Conservation (phyloP, 2,888 invertebrate genomes). For the Nebria brevicollis region DNA sequence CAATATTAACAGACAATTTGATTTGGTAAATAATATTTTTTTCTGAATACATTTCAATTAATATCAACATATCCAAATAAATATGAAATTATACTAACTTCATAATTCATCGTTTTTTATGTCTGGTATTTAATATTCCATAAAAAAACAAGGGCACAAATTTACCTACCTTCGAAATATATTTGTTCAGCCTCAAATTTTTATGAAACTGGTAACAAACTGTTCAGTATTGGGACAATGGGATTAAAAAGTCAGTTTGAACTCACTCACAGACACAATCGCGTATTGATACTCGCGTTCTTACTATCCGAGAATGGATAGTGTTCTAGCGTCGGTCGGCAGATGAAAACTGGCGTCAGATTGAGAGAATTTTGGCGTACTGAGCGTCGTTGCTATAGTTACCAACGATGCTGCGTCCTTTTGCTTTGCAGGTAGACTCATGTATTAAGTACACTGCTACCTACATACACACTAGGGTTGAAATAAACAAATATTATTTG, state of each 20-base stretch:
- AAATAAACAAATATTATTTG: slow-evolving; percentile 1
- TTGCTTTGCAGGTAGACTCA: background rate
- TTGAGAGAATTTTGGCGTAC: background rate
- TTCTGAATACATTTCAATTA: too few species aligned
- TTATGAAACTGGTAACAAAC: background rate
- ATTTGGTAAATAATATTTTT: too few species aligned
- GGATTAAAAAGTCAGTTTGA: background rate
- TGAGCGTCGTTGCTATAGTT: slow-evolving; percentile 8
- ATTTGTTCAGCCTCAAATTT: background rate
- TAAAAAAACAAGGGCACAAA: background rate
- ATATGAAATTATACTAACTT: too few species aligned
- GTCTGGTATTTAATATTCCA: too few species aligned
- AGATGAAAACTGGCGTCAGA: background rate
- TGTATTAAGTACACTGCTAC: background rate
- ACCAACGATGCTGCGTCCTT: slow-evolving; percentile 14
- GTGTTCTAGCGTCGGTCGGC: background rate
- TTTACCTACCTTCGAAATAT: background rate
- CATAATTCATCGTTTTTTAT: too few species aligned
- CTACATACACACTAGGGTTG: background rate
- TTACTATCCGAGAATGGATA: background rate
- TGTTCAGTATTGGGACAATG: background rate
- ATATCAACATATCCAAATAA: too few species aligned
- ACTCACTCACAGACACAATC: background rate
- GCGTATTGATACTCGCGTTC: background rate
- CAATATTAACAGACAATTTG: background rate